phyloP scores from a whole-genome alignment of 2,113 vertebrate species.

The Rhipidura dahli region DNA sequence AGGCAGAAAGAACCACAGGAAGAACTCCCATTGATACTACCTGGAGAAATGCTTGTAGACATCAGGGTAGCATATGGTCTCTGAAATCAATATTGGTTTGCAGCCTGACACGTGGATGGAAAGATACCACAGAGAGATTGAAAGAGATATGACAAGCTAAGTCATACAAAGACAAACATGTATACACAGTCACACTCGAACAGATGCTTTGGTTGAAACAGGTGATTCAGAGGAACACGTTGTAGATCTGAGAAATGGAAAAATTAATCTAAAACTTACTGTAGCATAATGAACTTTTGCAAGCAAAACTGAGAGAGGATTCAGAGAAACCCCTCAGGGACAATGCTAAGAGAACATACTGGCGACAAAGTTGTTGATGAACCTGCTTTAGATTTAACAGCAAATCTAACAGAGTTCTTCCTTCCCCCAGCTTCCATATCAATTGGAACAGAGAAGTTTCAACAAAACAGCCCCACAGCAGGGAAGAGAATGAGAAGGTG shows the following conservation, averaged over 20 bases:
- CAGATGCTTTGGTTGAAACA: constrained; percentile 73
- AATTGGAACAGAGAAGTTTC: neutral
- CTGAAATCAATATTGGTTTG: constrained; percentile 45
- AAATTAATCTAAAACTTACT: constrained; percentile 44
- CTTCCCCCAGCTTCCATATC: neutral
- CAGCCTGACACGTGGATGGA: constrained; percentile 36
- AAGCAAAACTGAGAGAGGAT: constrained; percentile 32
- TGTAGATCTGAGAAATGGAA: constrained; percentile 36
- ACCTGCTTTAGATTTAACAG: neutral
- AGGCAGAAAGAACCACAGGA: neutral
- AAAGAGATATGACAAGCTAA: constrained; percentile 35
- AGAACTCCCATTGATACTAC: neutral
- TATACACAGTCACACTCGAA: constrained; percentile 35
- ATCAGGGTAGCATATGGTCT: constrained; percentile 32
- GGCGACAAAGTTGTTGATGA: constrained; percentile 5
- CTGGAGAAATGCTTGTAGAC: constrained; percentile 11
- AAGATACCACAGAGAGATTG: constrained; percentile 23
- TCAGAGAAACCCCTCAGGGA: constrained; percentile 52
- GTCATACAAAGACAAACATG: neutral
- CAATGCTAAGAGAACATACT: neutral
- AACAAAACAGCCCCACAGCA: neutral
- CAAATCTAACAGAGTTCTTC: neutral
- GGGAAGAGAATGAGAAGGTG: constrained; percentile 45
- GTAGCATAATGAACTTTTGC: constrained; percentile 40
- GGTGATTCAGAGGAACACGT: constrained; percentile 64